Conservation (phyloP, 1,140 invertebrate species). For the Limonius californicus region DNA sequence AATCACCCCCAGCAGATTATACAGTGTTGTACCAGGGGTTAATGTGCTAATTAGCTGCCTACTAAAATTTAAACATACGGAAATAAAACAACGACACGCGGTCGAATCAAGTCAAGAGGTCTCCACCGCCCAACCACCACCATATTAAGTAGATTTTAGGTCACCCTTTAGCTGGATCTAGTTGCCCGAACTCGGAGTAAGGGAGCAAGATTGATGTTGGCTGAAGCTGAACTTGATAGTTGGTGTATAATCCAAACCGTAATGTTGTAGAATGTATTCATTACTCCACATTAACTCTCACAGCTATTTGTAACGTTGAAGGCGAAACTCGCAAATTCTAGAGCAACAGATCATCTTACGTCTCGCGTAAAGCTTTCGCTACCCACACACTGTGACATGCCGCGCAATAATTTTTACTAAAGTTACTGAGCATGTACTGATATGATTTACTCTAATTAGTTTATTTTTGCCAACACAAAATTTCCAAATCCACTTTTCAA, state of each 20-base stretch:
- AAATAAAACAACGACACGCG: slow-evolving; percentile 2
- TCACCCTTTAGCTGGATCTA: slow-evolving; percentile 12
- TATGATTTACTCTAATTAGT: no score
- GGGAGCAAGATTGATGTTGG: slow-evolving; percentile 42
- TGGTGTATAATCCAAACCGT: slow-evolving; percentile 46
- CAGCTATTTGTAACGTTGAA: slow-evolving; percentile 40
- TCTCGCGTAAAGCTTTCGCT: not conserved
- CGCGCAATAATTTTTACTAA: no score
- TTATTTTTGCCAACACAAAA: no score
- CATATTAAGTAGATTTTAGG: slow-evolving; percentile 13
- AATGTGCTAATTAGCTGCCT: not conserved
- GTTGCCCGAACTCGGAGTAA: slow-evolving; percentile 13
- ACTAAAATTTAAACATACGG: not conserved
- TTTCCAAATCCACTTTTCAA: no score
- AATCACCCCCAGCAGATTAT: no score
- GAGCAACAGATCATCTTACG: slow-evolving; percentile 21
- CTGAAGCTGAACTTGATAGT: slow-evolving; percentile 43
- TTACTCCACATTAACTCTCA: slow-evolving; percentile 45
- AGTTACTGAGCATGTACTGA: no score
- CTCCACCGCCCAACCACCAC: slow-evolving; percentile 5
- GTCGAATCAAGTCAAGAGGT: slow-evolving; percentile 15
- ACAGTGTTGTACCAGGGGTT: not conserved
- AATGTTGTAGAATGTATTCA: slow-evolving; percentile 48
- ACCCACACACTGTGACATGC: no score
- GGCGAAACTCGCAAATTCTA: slow-evolving; percentile 5